A percentile compares a stretch with the other conserved stretches of the same genome.
Conservation (phyloP, 1,140 invertebrate genomes). For the Cecropterus lyciades region DNA sequence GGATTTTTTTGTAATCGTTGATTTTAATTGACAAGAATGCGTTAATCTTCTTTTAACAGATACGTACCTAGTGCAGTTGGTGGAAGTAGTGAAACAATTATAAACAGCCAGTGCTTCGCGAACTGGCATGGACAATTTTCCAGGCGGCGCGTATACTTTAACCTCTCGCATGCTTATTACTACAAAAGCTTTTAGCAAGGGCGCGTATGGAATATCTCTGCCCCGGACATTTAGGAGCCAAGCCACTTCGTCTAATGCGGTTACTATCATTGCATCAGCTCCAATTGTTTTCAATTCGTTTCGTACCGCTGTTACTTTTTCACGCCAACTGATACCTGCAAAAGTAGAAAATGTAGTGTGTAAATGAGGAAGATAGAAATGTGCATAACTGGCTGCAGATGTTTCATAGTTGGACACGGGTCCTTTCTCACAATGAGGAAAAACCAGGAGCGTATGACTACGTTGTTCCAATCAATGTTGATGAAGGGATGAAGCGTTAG, state of each 20-base stretch:
- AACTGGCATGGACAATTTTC: slow-evolving; percentile 84
- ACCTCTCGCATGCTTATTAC: slow-evolving; percentile 88
- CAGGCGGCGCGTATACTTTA: slow-evolving; percentile 86
- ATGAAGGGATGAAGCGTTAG: no score
- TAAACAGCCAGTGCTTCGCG: slow-evolving; percentile 85
- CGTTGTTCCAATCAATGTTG: no score
- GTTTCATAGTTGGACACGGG: no score
- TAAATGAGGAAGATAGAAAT: no score
- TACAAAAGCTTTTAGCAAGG: slow-evolving; percentile 92
- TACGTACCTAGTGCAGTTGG: slow-evolving; percentile 88
- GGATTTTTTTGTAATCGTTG: no score
- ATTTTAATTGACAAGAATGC: no score
- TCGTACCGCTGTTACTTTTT: slow-evolving; percentile 89
- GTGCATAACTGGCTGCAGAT: no score
- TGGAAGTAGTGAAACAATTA: slow-evolving; percentile 83
- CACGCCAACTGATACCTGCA: slow-evolving; percentile 88
- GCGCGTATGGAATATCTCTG: slow-evolving; percentile 94
- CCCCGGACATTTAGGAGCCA: slow-evolving; percentile 98
- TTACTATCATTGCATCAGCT: slow-evolving; percentile 93
- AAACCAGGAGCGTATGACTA: no score
- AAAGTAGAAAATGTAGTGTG: slow-evolving; percentile 11
- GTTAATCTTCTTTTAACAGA: no score
- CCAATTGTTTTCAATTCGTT: slow-evolving; percentile 86
- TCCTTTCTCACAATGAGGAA: no score
- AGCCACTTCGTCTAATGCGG: slow-evolving; percentile 96